These are phyloP conservation scores for Buceros bicornis DNA, from an alignment of 2,797 vertebrate species.

Conservation along the genomic window DNA sequence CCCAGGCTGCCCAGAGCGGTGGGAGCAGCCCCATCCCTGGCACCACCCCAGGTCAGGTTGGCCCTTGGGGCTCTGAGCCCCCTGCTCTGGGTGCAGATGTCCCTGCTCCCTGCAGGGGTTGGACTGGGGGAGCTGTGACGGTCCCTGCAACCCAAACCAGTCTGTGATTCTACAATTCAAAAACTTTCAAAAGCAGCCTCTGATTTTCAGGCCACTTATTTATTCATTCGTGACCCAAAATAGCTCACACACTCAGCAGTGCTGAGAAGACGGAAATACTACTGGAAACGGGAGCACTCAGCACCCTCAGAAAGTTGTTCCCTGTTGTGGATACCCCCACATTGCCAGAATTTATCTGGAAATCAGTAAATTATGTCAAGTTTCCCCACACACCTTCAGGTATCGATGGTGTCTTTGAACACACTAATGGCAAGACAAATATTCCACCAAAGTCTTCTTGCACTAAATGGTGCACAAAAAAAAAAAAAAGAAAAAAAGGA, in stretches of 20 bases:
- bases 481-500: too few relatives aligned
- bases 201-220: not conserved
- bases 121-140: not conserved
- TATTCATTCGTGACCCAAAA: not conserved
- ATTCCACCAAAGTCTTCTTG: not conserved
- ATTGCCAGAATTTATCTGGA: not conserved
- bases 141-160: too few relatives aligned
- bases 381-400: not conserved
- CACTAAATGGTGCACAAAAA: not conserved
- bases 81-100: not conserved
- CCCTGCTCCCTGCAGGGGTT: not conserved
- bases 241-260: fast-evolving
- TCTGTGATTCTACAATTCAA: not conserved
- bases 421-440: not conserved
- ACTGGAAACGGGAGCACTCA: not conserved
- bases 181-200: not conserved
- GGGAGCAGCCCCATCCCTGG: not conserved
- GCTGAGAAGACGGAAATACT: not conserved
- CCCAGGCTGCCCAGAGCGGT: not conserved
- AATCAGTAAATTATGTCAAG: not conserved
- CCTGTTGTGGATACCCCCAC: not conserved
- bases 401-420: not conserved
- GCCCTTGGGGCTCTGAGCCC: not conserved
- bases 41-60: not conserved
- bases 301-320: not conserved